Evolutionary conservation across 2,888 invertebrate species (phyloP), one percentile per base, ranked within the genome.

Genomic region (Sesia apiformis): DNA sequence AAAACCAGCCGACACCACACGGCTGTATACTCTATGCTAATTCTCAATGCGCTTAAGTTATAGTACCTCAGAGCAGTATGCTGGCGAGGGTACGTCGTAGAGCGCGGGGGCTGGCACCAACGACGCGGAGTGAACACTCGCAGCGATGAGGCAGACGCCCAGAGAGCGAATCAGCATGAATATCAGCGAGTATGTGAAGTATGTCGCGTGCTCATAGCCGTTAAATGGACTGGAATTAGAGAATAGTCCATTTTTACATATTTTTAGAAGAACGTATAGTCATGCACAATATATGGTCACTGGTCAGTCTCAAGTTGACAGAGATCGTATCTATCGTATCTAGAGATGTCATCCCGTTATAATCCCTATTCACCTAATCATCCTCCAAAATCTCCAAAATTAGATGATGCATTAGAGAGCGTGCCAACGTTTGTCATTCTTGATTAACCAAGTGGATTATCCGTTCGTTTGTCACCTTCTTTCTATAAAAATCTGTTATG

Each of bases 111-210:
- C 84, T 0, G 90, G 84, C 5, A 79, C 66, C 51, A 81, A 65
- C 1, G 92, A 90, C 23, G 90, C 85, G 6, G 90, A 82, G 62
- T 92, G 81, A 3, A 92, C 81, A 1, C 79, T 70, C 0, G 92
- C 87, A 1, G 91, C 91, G 40, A 84, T 84, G 23, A 93, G 69
- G 0, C 92, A 90, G 0, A 93, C 91, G 0, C 89, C 81, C n/a
- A 92, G 72, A 0, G 92, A 91, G 53, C 93, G 81, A 5, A 81
- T 70, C 39, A 92, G 68, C 6, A 93, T 70, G 63, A 91, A 92
- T 40, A 85, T 78, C 55, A 92, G 90, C 0, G 93, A 93, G 65
- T 86, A 91, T 53, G 87, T 80, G 58, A 91, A 90, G 70, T 93
- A 93, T 3, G 90, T 39, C 1, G 53, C 80, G 59, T 90, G 84